Base-by-base conservation (phyloP, 2,797 vertebrate genomes). In the Neoniphon sammara region DNA sequence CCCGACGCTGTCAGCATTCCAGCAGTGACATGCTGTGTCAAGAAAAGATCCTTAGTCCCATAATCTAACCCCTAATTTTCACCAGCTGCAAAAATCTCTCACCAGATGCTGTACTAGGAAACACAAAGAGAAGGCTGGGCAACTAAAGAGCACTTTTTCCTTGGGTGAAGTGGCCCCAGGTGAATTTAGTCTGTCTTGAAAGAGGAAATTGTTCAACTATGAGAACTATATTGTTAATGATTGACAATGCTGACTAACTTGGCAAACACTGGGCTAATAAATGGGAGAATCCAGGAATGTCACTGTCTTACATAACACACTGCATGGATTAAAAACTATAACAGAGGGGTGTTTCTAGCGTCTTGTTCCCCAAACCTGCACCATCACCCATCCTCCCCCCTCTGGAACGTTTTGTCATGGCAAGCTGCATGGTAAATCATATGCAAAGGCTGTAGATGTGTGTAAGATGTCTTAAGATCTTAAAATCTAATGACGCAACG, bases 401-500 rank as follows among this genome's bases (percentile, higher is more conserved):
- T 63, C 4, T 9, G 18, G 63, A 66, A 50, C 27, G 62, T 59
- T 5, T 56, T 54, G 21, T 9, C 42, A 3, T 15, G 36, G 36
- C 14, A 44, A 17, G 12, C 14, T 17, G 42, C 42, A 44, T 4
- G 53, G 56, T 56, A 62, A 66, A 46, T 53, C 25, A 80, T 74
- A 75, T 27, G 62, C 46, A 31, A 62, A 21, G 31, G 34, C 25
- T 61, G 72, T 11, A 53, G 56, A 52, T 81, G 81, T 67, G 60
- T 36, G 59, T 30, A 73, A 59, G 83, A 86, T 87, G 85, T 74
- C 78, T 86, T 73, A 3, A 64, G 57, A 74, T 11, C 79, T 82
- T 83, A 85, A 17, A 85, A 83, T 77, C 76, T 74, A 55, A 88
- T 94, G 92, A 93, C 93, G 91, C 91, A 91, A 85, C 75, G 62